Conservation (phyloP, 2,797 vertebrate species). For the Enteromius thamalakanensis region DNA sequence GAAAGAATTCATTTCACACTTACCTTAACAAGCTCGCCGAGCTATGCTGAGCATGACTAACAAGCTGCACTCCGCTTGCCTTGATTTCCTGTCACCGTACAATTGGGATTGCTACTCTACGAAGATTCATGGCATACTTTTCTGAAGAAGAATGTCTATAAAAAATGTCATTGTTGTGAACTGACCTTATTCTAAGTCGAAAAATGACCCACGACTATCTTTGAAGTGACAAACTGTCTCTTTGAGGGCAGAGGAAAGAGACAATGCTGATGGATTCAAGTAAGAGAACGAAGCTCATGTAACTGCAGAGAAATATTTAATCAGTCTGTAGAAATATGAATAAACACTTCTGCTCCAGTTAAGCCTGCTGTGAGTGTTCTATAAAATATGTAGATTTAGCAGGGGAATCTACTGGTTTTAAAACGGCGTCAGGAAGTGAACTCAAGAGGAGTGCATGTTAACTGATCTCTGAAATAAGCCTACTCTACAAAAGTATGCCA, state of each 20-base stretch:
- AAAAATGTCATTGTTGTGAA: not conserved
- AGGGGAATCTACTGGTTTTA: not conserved
- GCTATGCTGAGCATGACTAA: constrained; percentile 34
- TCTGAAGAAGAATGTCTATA: not conserved
- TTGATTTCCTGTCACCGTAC: constrained; percentile 30
- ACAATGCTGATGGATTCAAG: not conserved
- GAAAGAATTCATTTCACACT: constrained; percentile 42
- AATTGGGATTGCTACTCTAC: not conserved
- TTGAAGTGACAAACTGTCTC: not conserved
- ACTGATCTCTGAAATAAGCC: constrained; percentile 3
- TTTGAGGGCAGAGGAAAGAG: not conserved
- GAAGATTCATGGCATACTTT: not conserved
- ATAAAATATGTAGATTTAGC: constrained; percentile 37
- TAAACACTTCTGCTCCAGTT: constrained; percentile 23
- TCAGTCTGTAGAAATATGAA: constrained; percentile 6
- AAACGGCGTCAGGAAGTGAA: not conserved
- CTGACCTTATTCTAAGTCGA: not conserved
- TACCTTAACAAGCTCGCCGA: constrained; percentile 43
- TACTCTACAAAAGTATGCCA: not conserved
- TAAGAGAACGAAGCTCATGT: not conserved
- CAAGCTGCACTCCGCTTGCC: not conserved
- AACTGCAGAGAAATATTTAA: not conserved
- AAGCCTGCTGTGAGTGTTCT: not conserved
- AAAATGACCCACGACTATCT: not conserved
- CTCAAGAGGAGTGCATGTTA: not conserved